Evolutionary conservation across 1,140 invertebrate species (phyloP).

Genomic region (Aporrectodea caliginosa): DNA sequence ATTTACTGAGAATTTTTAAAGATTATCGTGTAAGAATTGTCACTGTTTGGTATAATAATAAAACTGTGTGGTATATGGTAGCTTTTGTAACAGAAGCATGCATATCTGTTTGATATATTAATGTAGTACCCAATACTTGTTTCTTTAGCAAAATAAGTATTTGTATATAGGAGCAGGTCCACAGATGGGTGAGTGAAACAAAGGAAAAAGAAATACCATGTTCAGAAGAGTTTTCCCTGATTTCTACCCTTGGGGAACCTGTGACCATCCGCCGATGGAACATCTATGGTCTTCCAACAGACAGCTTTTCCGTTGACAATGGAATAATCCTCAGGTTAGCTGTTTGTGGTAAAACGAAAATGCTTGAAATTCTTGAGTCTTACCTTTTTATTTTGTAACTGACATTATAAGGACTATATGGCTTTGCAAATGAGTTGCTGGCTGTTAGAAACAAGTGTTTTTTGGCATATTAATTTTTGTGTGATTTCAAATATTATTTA

Average conservation of each 20-base stretch:
- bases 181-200: slow-evolving; percentile 45
- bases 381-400: too few species aligned
- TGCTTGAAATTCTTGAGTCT: too few species aligned
- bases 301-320: slow-evolving; percentile 55
- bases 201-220: slow-evolving; percentile 47
- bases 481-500: too few species aligned
- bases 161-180: slow-evolving; percentile 45
- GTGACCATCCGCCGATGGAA: slow-evolving; percentile 55
- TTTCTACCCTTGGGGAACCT: slow-evolving; percentile 51
- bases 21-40: not conserved
- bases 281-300: slow-evolving; percentile 54
- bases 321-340: slow-evolving; percentile 42
- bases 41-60: not conserved
- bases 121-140: not conserved
- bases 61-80: not conserved
- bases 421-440: too few species aligned
- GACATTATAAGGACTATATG: too few species aligned
- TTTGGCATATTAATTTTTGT: too few species aligned
- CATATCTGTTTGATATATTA: not conserved
- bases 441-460: too few species aligned
- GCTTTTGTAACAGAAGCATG: not conserved
- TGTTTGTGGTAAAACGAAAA: too few species aligned
- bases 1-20: not conserved
- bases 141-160: not conserved
- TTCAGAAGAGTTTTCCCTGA: slow-evolving; percentile 51